These are phyloP conservation scores for Halcyon badia DNA, from an alignment of 2,797 vertebrate species.

Conservation along the genomic window DNA sequence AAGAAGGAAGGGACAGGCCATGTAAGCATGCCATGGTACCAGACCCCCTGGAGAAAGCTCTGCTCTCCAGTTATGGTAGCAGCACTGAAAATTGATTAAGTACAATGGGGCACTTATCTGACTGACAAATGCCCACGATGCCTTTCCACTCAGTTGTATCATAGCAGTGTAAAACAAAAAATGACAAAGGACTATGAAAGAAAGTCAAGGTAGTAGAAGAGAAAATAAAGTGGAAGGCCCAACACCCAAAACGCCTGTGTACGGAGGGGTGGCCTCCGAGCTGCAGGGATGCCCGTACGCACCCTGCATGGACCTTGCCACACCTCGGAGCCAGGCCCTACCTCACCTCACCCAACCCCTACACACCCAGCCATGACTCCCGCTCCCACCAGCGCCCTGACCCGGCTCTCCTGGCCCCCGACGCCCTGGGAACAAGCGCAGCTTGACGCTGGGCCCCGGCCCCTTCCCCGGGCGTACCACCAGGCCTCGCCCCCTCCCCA, in stretches of 20 bases:
- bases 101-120: constrained; percentile 5
- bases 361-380: no score
- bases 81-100: not conserved
- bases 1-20: not conserved
- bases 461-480: not conserved
- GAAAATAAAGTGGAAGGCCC: not conserved
- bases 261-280: not conserved
- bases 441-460: not conserved
- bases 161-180: not conserved
- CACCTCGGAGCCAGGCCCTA: no score
- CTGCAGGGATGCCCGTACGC: not conserved
- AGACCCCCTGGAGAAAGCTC: not conserved
- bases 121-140: not conserved
- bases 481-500: not conserved
- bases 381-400: not conserved
- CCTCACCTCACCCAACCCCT: no score
- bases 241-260: not conserved
- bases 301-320: not conserved
- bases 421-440: not conserved
- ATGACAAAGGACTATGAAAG: constrained; percentile 17
- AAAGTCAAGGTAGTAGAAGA: not conserved
- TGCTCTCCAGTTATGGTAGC: not conserved
- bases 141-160: constrained; percentile 1
- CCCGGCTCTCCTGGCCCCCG: not conserved
- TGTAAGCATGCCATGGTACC: not conserved